phyloP scores from a whole-genome alignment of 2,113 vertebrate genomes.

The Pelodiscus sinensis region DNA sequence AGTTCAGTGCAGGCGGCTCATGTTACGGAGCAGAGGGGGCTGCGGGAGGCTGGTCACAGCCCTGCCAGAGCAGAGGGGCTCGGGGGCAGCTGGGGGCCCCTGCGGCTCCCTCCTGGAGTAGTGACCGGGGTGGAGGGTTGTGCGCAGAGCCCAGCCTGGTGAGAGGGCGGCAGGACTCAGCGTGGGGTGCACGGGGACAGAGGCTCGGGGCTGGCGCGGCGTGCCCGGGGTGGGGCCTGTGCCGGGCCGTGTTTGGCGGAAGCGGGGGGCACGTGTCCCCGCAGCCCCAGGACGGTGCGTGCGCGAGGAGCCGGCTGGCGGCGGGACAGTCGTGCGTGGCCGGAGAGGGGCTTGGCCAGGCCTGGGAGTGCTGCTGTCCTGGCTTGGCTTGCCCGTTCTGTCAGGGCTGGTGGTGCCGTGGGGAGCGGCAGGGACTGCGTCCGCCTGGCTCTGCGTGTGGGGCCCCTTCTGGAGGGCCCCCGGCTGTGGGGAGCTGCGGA shows the following conservation, averaged over 20 bases:
- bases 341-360: too few relatives aligned
- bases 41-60: neutral
- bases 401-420: too few relatives aligned
- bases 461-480: too few relatives aligned
- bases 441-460: neutral
- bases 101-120: neutral
- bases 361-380: neutral
- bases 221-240: too few relatives aligned
- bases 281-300: neutral
- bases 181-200: neutral
- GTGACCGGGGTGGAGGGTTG: neutral
- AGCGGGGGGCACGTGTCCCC: neutral
- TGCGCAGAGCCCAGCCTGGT: neutral
- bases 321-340: too few relatives aligned
- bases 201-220: too few relatives aligned
- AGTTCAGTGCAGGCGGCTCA: rapidly evolving
- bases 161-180: neutral
- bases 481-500: neutral
- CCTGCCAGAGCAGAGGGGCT: rapidly evolving
- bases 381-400: too few relatives aligned
- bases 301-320: neutral
- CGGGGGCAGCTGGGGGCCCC: neutral
- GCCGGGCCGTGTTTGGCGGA: too few relatives aligned
- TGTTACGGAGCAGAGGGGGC: neutral
- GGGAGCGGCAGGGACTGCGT: neutral